A percentile compares a stretch with the other conserved stretches of the same genome.
Evolutionary conservation across 2,888 invertebrate species (phyloP).

Genomic region (Idaea aversata): DNA sequence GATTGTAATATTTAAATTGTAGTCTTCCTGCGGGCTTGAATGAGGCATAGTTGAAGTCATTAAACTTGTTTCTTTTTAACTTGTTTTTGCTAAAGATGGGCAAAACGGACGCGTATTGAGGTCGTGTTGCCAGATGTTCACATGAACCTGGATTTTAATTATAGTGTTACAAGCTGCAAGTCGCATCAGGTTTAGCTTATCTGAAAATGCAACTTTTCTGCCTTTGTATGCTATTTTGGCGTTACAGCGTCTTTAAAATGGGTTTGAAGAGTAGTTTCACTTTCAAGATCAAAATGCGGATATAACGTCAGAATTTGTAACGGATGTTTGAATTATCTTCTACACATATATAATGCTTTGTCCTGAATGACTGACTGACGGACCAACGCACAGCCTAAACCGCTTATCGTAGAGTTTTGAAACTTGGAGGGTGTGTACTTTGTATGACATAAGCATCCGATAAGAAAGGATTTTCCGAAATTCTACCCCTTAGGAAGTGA

Average conservation of each 20-base stretch:
- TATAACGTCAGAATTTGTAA: no score
- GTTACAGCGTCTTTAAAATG: neutral
- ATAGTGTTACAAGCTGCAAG: constrained; percentile 33
- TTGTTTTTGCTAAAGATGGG: constrained; percentile 31
- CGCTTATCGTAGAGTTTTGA: no score
- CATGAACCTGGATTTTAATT: constrained; percentile 33
- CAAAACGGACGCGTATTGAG: constrained; percentile 35
- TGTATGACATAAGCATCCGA: no score
- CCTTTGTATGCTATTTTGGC: neutral
- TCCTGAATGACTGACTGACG: no score
- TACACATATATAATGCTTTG: no score
- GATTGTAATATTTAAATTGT: constrained; percentile 64
- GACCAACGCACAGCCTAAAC: no score
- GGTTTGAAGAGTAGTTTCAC: no score
- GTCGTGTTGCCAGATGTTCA: constrained; percentile 43
- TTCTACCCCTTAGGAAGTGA: no score
- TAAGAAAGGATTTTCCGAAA: no score
- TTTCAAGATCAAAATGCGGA: no score
- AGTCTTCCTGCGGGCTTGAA: constrained; percentile 54
- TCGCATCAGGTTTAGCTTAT: constrained; percentile 15
- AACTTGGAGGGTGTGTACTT: no score
- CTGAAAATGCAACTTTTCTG: constrained; percentile 11
- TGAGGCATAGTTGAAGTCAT: constrained; percentile 19
- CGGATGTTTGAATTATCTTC: no score
- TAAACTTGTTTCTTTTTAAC: constrained; percentile 22